Evolutionary conservation across 2,113 vertebrate genomes (phyloP).

Genomic region (Tamias sibiricus): DNA sequence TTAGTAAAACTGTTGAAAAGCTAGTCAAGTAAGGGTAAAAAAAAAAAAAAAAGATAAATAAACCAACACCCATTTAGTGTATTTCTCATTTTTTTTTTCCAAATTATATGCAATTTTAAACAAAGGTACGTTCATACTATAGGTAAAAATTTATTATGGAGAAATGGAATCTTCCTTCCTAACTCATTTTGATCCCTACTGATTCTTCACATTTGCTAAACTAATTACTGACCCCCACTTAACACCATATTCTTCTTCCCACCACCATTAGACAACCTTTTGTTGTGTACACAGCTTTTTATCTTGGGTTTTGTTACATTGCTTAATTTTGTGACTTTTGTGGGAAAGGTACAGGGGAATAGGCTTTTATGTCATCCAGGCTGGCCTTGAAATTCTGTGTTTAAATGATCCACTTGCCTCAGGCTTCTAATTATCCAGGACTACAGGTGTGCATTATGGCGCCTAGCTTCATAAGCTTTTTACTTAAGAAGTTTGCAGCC

Average conservation of each 20-base stretch:
- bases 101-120: background rate
- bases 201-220: background rate
- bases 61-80: background rate
- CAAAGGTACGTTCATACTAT: background rate
- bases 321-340: background rate
- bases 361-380: background rate
- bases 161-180: background rate
- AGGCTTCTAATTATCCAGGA: background rate
- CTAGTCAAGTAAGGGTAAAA: background rate
- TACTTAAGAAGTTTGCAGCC: background rate
- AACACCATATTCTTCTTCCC: background rate
- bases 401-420: background rate
- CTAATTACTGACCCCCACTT: background rate
- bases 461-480: background rate
- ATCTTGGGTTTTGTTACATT: background rate
- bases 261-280: rapidly evolving
- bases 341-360: no score
- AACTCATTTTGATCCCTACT: background rate
- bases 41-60: no score
- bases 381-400: background rate
- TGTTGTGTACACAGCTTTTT: background rate
- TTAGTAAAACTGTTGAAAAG: background rate
- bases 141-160: background rate
- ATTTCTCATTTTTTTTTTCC: background rate
- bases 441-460: no score